Evolutionary conservation across 2,888 invertebrate genomes (phyloP), one percentile per base, ranked within the genome.

Genomic region (Meganola albula): DNA sequence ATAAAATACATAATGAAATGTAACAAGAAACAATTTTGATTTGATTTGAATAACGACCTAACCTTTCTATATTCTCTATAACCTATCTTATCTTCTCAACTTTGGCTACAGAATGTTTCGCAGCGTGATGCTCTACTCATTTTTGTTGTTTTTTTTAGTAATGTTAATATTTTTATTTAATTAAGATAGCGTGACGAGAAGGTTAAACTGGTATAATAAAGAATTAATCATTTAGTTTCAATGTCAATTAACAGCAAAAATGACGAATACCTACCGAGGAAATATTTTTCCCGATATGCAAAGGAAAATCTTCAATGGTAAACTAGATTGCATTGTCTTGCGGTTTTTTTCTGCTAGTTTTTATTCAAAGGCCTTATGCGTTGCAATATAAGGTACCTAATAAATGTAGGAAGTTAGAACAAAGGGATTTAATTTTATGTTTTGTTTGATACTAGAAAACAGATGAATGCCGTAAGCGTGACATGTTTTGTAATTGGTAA

Each of bases 221-320:
- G 24, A 34, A 32, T 20, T 20, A 20, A 2, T 20, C 20, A 20
- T 20, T n/a, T n/a, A n/a, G n/a, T n/a, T n/a, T n/a, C n/a, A n/a
- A n/a, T n/a, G n/a, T n/a, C n/a, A n/a, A n/a, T n/a, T n/a, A n/a
- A n/a, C n/a, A n/a, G n/a, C n/a, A 41, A 37, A 39, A 24, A 31
- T 26, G 12, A 35, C 25, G 10, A n/a, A n/a, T n/a, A n/a, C n/a
- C n/a, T n/a, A n/a, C n/a, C n/a, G n/a, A 37, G 33, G 27, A 42
- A 44, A 37, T 12, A 5, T 16, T 24, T 33, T 20, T 37, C 21
- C 22, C 28, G 18, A 25, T 25, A 18, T 26, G 31, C 39, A 24
- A 28, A 56, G 46, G 53, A 41, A 53, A 56, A 43, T 28, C 21
- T 29, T 14, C 25, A 34, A 37, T 45, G 40, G 42, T 39, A 34